Evolutionary conservation across 2,113 vertebrate species (phyloP).

Genomic region (Ptilonorhynchus violaceus): DNA sequence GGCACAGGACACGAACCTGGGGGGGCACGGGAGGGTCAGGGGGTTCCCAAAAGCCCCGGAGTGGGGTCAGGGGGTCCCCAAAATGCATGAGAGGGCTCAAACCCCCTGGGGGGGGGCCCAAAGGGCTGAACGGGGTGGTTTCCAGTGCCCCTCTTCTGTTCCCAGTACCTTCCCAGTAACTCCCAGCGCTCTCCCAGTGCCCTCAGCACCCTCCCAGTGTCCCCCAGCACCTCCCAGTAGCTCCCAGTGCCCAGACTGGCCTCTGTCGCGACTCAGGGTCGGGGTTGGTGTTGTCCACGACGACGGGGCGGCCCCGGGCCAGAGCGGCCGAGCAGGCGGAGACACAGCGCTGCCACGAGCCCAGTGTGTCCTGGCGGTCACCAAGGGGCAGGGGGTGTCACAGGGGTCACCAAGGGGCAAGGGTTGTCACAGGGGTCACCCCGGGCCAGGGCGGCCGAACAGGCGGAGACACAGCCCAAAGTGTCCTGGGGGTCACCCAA

Average conservation of each 20-base stretch:
- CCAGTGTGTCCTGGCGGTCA: neutral
- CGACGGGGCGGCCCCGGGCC: neutral
- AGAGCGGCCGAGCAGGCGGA: neutral
- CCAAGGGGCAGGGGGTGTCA: neutral
- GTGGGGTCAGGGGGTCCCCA: no score
- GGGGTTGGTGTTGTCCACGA: neutral
- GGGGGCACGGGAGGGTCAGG: neutral
- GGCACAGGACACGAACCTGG: neutral
- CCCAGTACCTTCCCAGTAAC: neutral
- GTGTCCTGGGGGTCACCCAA: rapidly evolving
- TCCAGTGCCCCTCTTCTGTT: neutral
- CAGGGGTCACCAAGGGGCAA: neutral
- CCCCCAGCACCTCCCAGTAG: neutral
- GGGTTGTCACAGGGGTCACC: no score
- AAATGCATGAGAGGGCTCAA: neutral
- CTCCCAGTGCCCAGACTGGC: neutral
- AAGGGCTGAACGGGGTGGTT: neutral
- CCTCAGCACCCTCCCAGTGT: neutral
- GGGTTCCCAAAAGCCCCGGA: neutral
- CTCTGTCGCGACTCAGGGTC: neutral
- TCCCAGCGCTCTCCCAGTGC: neutral
- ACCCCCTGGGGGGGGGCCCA: neutral
- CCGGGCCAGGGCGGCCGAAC: neutral
- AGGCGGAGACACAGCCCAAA: neutral
- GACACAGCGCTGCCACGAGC: neutral